Conservation (phyloP, 2,888 invertebrate genomes). For the Argynnis bischoffii region DNA sequence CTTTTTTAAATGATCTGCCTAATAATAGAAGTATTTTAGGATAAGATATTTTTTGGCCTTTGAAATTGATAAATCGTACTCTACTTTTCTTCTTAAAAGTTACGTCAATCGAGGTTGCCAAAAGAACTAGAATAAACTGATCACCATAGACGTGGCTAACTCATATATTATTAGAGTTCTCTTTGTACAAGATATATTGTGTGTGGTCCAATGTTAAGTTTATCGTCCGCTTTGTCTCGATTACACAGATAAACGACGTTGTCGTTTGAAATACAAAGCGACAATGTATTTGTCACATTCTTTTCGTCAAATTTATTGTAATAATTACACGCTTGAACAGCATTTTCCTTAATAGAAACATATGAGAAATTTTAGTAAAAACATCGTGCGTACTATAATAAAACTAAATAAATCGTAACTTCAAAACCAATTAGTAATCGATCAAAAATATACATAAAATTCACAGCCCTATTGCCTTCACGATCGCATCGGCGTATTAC, state of each 20-base stretch:
- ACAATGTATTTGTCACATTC: slow-evolving; percentile 75
- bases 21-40: slow-evolving; percentile 1
- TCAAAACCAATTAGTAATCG: slow-evolving; percentile 65
- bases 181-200: slow-evolving; percentile 76
- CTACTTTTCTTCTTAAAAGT: slow-evolving; percentile 36
- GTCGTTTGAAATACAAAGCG: slow-evolving; percentile 73
- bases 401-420: slow-evolving; percentile 24
- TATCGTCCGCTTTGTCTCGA: slow-evolving; percentile 79
- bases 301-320: slow-evolving; percentile 71
- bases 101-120: slow-evolving; percentile 63
- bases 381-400: neutral
- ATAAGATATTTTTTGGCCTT: slow-evolving; percentile 2
- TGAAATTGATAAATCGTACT: slow-evolving; percentile 15
- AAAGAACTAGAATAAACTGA: slow-evolving; percentile 65
- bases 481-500: slow-evolving; percentile 80
- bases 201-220: slow-evolving; percentile 80
- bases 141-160: slow-evolving; percentile 63
- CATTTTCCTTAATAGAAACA: slow-evolving; percentile 21
- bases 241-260: slow-evolving; percentile 80
- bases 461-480: slow-evolving; percentile 79
- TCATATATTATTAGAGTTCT: slow-evolving; percentile 75
- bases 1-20: slow-evolving; percentile 2
- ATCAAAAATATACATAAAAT: slow-evolving; percentile 74
- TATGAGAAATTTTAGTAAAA: slow-evolving; percentile 8
- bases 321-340: slow-evolving; percentile 53